These are phyloP conservation scores for Drosophila infuscata DNA, from an alignment of 2,888 invertebrate genomes.

Conservation along the genomic window DNA sequence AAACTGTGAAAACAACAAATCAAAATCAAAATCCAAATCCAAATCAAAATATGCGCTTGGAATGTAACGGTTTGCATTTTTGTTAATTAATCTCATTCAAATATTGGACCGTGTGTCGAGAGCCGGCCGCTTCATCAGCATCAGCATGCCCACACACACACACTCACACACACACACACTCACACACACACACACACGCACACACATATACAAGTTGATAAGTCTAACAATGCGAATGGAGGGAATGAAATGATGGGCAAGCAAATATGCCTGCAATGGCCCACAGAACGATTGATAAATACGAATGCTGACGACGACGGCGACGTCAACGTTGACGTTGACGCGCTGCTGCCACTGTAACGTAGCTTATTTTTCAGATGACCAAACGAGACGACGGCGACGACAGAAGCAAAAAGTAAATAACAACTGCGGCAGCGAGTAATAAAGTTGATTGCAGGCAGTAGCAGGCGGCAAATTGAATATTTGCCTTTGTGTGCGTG, in stretches of 20 bases:
- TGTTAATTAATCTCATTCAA: constrained; percentile 68
- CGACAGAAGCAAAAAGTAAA: constrained; percentile 57
- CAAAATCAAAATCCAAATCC: constrained; percentile 16
- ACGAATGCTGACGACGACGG: constrained; percentile 38
- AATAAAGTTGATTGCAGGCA: constrained; percentile 77
- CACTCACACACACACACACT: background rate
- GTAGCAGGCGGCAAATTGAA: constrained; percentile 74
- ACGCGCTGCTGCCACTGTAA: constrained; percentile 8
- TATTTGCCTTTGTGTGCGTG: constrained; percentile 50
- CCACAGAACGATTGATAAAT: constrained; percentile 71
- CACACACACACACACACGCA: background rate
- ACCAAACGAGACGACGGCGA: constrained; percentile 57
- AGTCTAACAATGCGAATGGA: constrained; percentile 63
- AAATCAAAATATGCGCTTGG: constrained; percentile 22
- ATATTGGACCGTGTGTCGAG: constrained; percentile 56
- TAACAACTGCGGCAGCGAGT: constrained; percentile 55
- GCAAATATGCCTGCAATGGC: constrained; percentile 52
- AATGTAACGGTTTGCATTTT: constrained; percentile 52
- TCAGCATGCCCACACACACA: constrained; percentile 21
- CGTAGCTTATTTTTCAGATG: constrained; percentile 67
- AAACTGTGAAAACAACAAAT: constrained; percentile 8
- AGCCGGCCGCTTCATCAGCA: constrained; percentile 50
- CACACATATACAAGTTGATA: constrained; percentile 46
- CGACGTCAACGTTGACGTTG: constrained; percentile 1
- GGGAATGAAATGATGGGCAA: constrained; percentile 52